Evolutionary conservation across 2,888 invertebrate species (phyloP), one percentile per base, ranked within the genome.

Genomic region (Stegana nigrithorax): DNA sequence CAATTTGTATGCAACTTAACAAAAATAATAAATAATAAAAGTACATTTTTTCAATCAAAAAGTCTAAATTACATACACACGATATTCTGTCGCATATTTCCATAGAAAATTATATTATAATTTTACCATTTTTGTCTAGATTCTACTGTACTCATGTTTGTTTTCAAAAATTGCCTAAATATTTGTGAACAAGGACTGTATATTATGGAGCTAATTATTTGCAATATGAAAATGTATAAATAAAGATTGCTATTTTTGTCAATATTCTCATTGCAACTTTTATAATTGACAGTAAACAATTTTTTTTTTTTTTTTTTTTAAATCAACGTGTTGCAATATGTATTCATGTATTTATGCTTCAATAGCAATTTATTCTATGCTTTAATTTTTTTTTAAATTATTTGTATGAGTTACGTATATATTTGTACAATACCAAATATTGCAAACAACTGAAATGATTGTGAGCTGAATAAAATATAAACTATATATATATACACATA

Each of bases 401-500:
- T n/a, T n/a, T n/a, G n/a, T n/a, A n/a, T n/a, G n/a, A n/a, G n/a
- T n/a, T n/a, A n/a, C n/a, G n/a, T n/a, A n/a, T n/a, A n/a, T 64
- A 60, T 32, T 50, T 21, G 27, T 59, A 23, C 50, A 47, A 32
- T 50, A 60, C 60, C 60, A 60, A 60, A 60, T 26, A 60, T 51
- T 32, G 59, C 59, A 59, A 59, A 63, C 47, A 67, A 63, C 57
- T 63, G 45, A 63, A 60, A 50, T 58, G 61, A 65, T 47, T 62
- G 68, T 60, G 62, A 65, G 60, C 60, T 60, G 42, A 60, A 53
- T 57, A 55, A 60, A 70, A 66, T 53, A 70, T 72, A 73, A 57
- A 62, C 10, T 45, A 50, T 36, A 60, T 36, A 56, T 21, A 59
- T 25, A 47, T 36, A 42, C 39, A 57, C 42, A 42, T 19, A 57